Evolutionary conservation across 2,797 vertebrate genomes (phyloP).

Genomic region (Eulemur mongoz): DNA sequence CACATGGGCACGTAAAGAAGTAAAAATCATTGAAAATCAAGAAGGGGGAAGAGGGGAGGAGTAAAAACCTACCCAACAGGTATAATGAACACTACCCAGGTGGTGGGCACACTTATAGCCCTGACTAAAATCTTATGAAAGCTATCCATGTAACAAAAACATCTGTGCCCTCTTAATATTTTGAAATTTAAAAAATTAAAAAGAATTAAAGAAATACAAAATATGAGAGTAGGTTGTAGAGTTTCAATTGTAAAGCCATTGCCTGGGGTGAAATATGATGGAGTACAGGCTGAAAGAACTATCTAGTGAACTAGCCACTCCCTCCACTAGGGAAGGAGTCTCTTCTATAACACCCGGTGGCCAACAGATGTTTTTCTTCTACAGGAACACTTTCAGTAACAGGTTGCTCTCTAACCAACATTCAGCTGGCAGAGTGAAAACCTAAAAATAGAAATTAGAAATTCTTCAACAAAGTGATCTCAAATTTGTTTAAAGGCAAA

Average conservation of each 20-base stretch:
- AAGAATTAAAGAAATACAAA: conserved; percentile 22
- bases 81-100: not conserved
- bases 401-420: not conserved
- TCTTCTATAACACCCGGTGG: not conserved
- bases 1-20: not conserved
- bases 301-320: not conserved
- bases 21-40: not conserved
- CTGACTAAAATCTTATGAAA: not conserved
- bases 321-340: not conserved
- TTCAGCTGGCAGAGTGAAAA: not conserved
- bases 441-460: conserved; percentile 40
- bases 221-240: not conserved
- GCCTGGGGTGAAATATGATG: not conserved
- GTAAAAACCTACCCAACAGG: not conserved
- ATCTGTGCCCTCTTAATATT: not conserved
- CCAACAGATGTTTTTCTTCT: not conserved
- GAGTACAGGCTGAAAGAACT: not conserved
- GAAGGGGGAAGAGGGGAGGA: not conserved
- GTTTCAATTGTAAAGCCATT: not conserved
- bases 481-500: conserved; percentile 5
- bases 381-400: not conserved
- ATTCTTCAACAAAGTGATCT: not conserved
- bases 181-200: not conserved
- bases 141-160: not conserved
- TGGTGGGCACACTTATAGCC: not conserved